Evolutionary conservation across 1,140 invertebrate species (phyloP).

Genomic region (Protaetia brevitarsis): DNA sequence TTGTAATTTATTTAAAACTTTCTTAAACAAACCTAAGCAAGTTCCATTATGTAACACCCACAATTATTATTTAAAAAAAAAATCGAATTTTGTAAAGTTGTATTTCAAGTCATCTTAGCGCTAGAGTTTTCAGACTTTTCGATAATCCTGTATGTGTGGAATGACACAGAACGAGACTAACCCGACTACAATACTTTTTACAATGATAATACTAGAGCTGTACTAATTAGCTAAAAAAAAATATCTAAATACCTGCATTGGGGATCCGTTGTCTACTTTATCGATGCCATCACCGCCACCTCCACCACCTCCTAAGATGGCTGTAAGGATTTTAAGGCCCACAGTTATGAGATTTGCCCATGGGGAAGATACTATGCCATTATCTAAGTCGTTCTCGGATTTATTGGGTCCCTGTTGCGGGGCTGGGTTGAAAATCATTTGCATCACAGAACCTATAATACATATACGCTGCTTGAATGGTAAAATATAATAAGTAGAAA

Average conservation of each 20-base stretch:
- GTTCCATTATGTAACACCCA: too few relatives aligned
- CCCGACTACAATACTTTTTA: neutral
- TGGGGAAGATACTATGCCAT: slow-evolving; percentile 66
- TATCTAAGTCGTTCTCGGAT: slow-evolving; percentile 70
- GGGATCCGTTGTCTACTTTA: slow-evolving; percentile 81
- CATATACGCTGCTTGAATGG: neutral
- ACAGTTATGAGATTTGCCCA: slow-evolving; percentile 83
- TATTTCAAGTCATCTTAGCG: too few relatives aligned
- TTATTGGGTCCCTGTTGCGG: slow-evolving; percentile 67
- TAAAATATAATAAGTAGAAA: too few relatives aligned
- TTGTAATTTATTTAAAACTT: too few relatives aligned
- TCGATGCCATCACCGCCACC: slow-evolving; percentile 76
- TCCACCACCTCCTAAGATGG: slow-evolving; percentile 69
- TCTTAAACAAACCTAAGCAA: too few relatives aligned
- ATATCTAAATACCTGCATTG: slow-evolving; percentile 74
- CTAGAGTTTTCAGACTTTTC: too few relatives aligned
- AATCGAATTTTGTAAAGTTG: too few relatives aligned
- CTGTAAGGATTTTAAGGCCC: slow-evolving; percentile 76
- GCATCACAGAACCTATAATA: slow-evolving; percentile 69
- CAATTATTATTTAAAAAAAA: too few relatives aligned
- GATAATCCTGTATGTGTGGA: too few relatives aligned
- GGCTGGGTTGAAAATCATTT: slow-evolving; percentile 75
- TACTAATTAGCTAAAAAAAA: neutral
- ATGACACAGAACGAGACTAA: too few relatives aligned
- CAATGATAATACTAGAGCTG: too few relatives aligned